Evolutionary conservation across 2,113 vertebrate genomes (phyloP), one percentile per base, ranked within the genome.

Genomic region (Xyliphius kryptos): DNA sequence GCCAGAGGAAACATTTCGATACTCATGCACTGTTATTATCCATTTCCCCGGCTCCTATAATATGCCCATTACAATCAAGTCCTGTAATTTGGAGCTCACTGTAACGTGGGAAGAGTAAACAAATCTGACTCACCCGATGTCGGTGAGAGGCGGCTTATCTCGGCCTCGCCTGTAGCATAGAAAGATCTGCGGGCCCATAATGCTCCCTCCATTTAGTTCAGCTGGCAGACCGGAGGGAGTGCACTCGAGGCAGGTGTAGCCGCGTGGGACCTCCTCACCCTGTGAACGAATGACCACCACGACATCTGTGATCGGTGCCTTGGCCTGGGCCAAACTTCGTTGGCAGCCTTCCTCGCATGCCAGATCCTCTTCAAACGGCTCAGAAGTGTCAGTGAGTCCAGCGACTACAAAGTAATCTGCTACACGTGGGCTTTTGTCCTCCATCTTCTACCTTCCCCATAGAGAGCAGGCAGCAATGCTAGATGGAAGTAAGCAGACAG

Each of bases 341-440:
- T 93, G 91, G 74, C 90, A 89, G 61, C 86, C 89, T 59, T 97
- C 93, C 6, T 97, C 91, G 76, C 92, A 92, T 74, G 95, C 91
- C 74, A 94, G 87, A 76, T 97, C 93, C 68, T 99, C 94, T 76
- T 99, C 96, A 14, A 97, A 87, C 21, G 94, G 96, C 74, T 93
- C 97, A 60, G 92, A 91, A 26, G 83, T 85, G 69, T 94, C 90
- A 0, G 95, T 96, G 63, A 99, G 85, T 73, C 96, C 96, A 1
- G 95, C 95, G 72, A 99, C 91, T 76, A 99, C 96, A 71, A 99
- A 98, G 86, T 99, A 99, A 87, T 99, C 96, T 22, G 95, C 96
- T 76, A 99, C 95, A 80, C 93, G 96, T 72, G 91, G 92, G 43
- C 93, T 91, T 86, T 95, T 97, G 87, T 99, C 95, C 87, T 98